These are phyloP conservation scores for Scytalopus superciliaris DNA, from an alignment of 2,113 vertebrate genomes.

Conservation along the genomic window DNA sequence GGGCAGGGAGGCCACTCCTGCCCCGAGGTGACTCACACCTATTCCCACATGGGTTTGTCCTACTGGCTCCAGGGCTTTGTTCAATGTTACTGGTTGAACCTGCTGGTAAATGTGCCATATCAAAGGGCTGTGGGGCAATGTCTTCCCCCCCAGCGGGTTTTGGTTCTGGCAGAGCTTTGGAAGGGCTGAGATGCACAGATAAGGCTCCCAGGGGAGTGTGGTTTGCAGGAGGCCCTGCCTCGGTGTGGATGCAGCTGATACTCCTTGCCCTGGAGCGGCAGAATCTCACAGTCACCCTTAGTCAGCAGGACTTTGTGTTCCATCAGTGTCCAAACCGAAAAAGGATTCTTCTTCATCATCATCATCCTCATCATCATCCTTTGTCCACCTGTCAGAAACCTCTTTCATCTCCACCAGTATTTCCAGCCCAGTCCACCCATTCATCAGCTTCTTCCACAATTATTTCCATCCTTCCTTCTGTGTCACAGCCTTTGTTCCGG, in stretches of 20 bases:
- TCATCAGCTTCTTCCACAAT: not conserved
- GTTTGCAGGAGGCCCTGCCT: not conserved
- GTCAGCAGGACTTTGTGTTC: constrained; percentile 5
- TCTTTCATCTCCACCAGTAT: not conserved
- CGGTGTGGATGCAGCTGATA: not conserved
- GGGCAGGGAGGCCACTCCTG: not conserved
- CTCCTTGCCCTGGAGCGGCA: not conserved
- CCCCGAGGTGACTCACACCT: not conserved
- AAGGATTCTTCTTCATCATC: not conserved
- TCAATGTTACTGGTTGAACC: not conserved
- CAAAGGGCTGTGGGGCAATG: not conserved
- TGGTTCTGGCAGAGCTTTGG: not conserved
- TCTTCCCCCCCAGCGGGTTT: not conserved
- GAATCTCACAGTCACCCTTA: not conserved
- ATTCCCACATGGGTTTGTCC: not conserved
- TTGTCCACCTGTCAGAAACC: not conserved
- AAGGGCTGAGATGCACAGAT: not conserved
- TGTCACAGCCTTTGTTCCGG: not conserved
- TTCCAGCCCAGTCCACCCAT: not conserved
- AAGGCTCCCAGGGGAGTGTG: not conserved
- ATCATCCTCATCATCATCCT: not conserved
- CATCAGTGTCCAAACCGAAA: not conserved
- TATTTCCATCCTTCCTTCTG: not conserved
- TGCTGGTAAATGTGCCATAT: not conserved
- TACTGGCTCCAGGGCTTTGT: not conserved